Evolutionary conservation across 2,888 invertebrate genomes (phyloP), one percentile per base, ranked within the genome.

Genomic region (Megamerina dolium): DNA sequence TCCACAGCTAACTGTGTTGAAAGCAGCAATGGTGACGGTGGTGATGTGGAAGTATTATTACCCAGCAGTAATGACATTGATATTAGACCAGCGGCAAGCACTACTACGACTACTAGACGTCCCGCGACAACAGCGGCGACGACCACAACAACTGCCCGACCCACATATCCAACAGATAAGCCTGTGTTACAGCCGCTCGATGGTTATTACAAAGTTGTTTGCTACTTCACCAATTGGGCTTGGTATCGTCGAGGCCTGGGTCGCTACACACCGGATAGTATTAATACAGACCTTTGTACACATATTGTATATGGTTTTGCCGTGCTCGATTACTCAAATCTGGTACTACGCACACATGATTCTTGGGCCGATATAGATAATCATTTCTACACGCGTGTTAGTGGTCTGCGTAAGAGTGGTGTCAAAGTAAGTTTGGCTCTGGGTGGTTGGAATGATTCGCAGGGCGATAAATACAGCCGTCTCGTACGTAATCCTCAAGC

Each of bases 401-500:
- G 85, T 1, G 83, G 79, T 1, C 82, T 83, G 56, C 91, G 87
- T 63, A 75, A 80, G 39, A 81, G 83, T 56, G 87, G 87, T 1
- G 75, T 90, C 27, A 94, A 92, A 66, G 88, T 92, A 0, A 81
- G 87, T 1, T 72, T 95, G 10, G 93, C 89, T 2, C 75, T 95
- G 18, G 95, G 94, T n/a, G 94, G 94, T 3, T 94, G 94, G 93
- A 93, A 91, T 63, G 91, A 94, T 68, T 93, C 91, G 0, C 83
- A 82, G 26, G 90, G 89, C 0, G 89, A 90, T 63, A 92, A 92
- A 63, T 92, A 92, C 69, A 90, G 90, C 18, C 78, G 84, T 46
- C 68, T 92, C 17, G 91, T 90, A 1, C 85, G 89, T 58, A 83
- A 78, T 62, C 81, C 87, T 0, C 66, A 77, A 2, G 81, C 87